Conservation (phyloP, 2,888 invertebrate genomes). For the Polydrusus pterygomalis region DNA sequence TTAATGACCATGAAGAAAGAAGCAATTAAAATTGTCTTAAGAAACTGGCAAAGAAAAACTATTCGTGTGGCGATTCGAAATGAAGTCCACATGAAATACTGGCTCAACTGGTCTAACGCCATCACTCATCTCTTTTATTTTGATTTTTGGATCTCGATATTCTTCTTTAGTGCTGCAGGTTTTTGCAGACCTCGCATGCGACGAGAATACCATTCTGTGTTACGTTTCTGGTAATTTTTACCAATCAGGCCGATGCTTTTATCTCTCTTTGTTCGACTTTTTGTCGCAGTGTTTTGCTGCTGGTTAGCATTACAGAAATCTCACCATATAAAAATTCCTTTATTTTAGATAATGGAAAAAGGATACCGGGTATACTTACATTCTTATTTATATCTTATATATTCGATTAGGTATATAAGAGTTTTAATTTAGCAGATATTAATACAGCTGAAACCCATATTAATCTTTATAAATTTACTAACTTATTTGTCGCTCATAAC, state of each 20-base stretch:
- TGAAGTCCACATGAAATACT: conserved; percentile 73
- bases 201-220: conserved; percentile 70
- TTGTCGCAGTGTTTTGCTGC: conserved; percentile 37
- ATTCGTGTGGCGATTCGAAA: conserved; percentile 69
- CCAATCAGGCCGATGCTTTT: conserved; percentile 60
- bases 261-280: conserved; percentile 48
- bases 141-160: conserved; percentile 69
- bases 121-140: conserved; percentile 73
- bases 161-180: conserved; percentile 59
- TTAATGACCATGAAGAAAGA: conserved; percentile 9
- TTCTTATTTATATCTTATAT: too few relatives aligned
- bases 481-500: too few relatives aligned
- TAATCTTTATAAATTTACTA: too few relatives aligned
- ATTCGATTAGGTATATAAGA: too few relatives aligned
- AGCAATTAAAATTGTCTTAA: conserved; percentile 60
- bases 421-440: too few relatives aligned
- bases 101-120: conserved; percentile 72
- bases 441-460: too few relatives aligned
- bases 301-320: conserved; percentile 21
- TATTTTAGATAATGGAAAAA: too few relatives aligned
- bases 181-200: conserved; percentile 65
- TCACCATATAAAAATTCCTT: conserved; percentile 20
- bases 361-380: too few relatives aligned
- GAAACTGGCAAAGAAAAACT: conserved; percentile 67
- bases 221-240: conserved; percentile 70